Conservation (phyloP, 2,113 vertebrate species). For the Chaetura pelagica region DNA sequence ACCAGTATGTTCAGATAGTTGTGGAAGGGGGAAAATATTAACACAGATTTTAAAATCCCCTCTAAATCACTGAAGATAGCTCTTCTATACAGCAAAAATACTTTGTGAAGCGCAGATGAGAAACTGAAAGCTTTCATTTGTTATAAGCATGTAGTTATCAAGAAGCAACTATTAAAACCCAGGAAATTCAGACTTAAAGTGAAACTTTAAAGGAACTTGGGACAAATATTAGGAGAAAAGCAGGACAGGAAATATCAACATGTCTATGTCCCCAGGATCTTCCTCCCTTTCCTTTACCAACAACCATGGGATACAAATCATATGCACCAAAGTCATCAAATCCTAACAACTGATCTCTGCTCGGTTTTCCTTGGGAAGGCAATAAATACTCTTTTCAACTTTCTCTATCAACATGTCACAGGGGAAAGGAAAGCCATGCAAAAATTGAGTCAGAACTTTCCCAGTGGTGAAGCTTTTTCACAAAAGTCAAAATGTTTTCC, state of each 20-base stretch:
- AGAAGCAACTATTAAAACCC: background rate
- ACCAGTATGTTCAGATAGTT: background rate
- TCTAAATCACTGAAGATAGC: background rate
- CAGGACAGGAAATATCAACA: slow-evolving; percentile 21
- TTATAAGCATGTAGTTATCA: background rate
- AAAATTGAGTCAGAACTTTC: slow-evolving; percentile 6
- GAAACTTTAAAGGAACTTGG: slow-evolving; percentile 25
- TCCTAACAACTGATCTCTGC: background rate
- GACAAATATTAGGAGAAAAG: background rate
- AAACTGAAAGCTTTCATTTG: slow-evolving; percentile 2
- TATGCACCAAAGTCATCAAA: background rate
- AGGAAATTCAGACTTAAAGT: slow-evolving; percentile 27
- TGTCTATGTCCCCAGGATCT: background rate
- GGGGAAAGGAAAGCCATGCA: slow-evolving; percentile 2
- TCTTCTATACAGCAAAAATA: background rate
- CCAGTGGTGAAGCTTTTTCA: slow-evolving; percentile 1
- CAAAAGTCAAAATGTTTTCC: slow-evolving; percentile 51
- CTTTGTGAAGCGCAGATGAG: background rate
- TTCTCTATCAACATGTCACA: background rate
- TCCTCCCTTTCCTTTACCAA: background rate
- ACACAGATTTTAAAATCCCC: background rate
- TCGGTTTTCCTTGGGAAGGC: slow-evolving; percentile 1
- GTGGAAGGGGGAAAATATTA: background rate
- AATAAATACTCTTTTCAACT: background rate
- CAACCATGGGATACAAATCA: background rate